Conservation (phyloP, 1,140 invertebrate genomes). For the Aphaenogaster ashmeadi region DNA sequence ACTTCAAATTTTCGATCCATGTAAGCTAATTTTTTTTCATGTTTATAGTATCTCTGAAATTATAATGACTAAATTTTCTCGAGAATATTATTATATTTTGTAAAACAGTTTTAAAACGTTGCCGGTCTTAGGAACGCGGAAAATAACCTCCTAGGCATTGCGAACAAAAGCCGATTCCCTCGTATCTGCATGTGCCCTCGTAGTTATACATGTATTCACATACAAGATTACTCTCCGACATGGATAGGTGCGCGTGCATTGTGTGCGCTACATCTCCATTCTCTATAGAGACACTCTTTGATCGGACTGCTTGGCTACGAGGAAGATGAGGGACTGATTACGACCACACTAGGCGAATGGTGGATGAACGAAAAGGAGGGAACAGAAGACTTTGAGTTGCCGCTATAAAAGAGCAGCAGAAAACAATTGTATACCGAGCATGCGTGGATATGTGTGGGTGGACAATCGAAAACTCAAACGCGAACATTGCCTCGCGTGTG, state of each 20-base stretch:
- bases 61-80: neutral
- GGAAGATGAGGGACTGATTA: constrained; percentile 73
- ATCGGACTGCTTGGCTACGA: constrained; percentile 64
- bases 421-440: constrained; percentile 57
- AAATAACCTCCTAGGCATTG: constrained; percentile 22
- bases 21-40: neutral
- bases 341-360: neutral
- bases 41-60: neutral
- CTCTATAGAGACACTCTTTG: constrained; percentile 63
- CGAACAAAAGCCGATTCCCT: neutral
- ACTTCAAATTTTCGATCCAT: neutral
- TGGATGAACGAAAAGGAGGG: constrained; percentile 34
- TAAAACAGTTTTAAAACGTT: neutral
- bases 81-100: neutral
- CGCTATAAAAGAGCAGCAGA: constrained; percentile 64
- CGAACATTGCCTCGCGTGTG: constrained; percentile 55
- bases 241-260: neutral
- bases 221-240: neutral
- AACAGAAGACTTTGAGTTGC: constrained; percentile 33
- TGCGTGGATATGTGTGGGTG: constrained; percentile 18
- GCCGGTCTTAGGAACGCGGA: neutral
- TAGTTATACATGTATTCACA: neutral
- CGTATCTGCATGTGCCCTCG: neutral
- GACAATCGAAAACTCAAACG: constrained; percentile 61
- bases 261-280: constrained; percentile 48